These are phyloP conservation scores for Psilopogon haemacephalus DNA, from an alignment of 2,113 vertebrate species.

Conservation along the genomic window DNA sequence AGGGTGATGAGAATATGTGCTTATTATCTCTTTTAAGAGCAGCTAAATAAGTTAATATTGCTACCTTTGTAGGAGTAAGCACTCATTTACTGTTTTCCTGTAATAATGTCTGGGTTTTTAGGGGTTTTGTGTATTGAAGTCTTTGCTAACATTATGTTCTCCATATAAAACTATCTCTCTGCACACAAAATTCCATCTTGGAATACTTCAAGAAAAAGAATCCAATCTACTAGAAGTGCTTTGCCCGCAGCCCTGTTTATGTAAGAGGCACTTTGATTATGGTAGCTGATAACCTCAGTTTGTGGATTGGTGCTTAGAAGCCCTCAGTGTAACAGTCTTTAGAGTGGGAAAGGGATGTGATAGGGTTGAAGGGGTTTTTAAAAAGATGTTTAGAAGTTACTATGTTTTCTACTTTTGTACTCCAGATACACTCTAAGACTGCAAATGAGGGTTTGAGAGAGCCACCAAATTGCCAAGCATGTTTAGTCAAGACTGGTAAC, in stretches of 20 bases:
- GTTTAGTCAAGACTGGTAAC: constrained; percentile 2
- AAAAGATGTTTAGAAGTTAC: neutral
- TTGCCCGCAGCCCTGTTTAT: neutral
- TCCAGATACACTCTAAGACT: neutral
- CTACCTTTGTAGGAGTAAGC: neutral
- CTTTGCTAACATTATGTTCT: neutral
- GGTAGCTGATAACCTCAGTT: neutral
- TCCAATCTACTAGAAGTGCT: neutral
- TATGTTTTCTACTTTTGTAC: neutral
- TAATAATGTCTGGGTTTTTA: neutral
- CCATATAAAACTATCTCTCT: neutral
- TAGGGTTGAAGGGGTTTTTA: neutral
- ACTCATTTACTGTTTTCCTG: neutral
- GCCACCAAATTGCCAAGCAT: neutral
- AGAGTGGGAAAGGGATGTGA: neutral
- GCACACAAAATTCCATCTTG: neutral
- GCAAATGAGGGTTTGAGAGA: neutral
- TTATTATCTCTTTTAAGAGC: neutral
- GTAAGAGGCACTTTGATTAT: neutral
- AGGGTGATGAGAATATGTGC: neutral
- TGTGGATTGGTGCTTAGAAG: neutral
- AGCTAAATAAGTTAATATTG: neutral
- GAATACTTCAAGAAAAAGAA: neutral
- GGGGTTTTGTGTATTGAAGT: neutral
- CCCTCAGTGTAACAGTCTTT: neutral